Evolutionary conservation across 2,797 vertebrate species (phyloP), one percentile per base, ranked within the genome.

Genomic region (Knipowitschia caucasica): DNA sequence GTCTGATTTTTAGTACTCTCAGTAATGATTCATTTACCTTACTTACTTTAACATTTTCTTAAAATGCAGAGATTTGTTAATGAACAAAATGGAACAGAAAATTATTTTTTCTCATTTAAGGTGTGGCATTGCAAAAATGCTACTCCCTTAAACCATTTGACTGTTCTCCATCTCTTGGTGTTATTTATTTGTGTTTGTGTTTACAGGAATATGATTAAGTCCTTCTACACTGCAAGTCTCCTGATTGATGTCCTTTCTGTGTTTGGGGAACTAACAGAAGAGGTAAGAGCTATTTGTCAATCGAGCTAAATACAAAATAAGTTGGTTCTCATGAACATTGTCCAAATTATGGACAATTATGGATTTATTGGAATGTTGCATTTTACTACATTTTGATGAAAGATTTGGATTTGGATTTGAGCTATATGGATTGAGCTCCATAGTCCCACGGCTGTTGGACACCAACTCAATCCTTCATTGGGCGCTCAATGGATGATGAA

Each of bases 191-290:
- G 11, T 31, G 10, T 39, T 4, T 31, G 34, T 27, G 7, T 23
- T 29, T 40, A 0, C 83, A 99, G 96, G 91, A 99, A 99, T 77
- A 98, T 98, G 96, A 94, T 99, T 80, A 98, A 98, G 86, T 97
- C 96, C 3, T 99, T 99, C 89, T 99, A 96, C 86, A 94, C 96
- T 0, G 77, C 96, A 69, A 98, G 95, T 79, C 92, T 98, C 57
- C 88, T 98, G 82, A 81, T 95, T 66, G 96, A 99, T 1, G 94
- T 97, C 57, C 76, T 99, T 68, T 90, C 89, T 0, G 95, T 99
- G 40, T 99, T 99, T 64, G 96, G 96, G 18, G 96, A 99, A 59
- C 70, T 99, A 50, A 91, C 95, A 20, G 96, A 99, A 35, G 96
- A 98, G 93, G 96, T 97, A 70, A 69, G 76, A 5, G n/a, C 26